Conservation (phyloP, 2,797 vertebrate genomes). For the Sebastolobus alascanus region DNA sequence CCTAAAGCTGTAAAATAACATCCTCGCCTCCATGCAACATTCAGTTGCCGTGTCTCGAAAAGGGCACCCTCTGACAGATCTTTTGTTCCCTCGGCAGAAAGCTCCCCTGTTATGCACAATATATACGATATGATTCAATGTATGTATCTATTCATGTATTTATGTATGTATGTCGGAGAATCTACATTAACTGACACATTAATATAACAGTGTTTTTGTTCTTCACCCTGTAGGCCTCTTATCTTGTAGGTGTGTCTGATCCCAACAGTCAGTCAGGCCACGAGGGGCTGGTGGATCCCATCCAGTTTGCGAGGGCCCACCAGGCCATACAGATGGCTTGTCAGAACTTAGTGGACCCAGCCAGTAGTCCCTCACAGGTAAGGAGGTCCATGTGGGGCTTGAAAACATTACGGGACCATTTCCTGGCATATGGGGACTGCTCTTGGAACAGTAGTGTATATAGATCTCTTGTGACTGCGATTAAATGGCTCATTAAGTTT, state of each 20-base stretch:
- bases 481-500: conserved; percentile 40
- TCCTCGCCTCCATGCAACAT: conserved; percentile 20
- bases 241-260: conserved; percentile 97
- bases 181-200: not conserved
- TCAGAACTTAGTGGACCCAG: conserved; percentile 96
- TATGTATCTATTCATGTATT: conserved; percentile 5
- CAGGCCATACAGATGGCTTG: conserved; percentile 99
- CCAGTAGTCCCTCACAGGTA: conserved; percentile 98
- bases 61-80: conserved; percentile 22
- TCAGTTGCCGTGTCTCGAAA: conserved; percentile 37
- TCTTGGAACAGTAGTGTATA: not conserved
- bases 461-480: conserved; percentile 36
- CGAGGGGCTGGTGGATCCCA: conserved; percentile 97
- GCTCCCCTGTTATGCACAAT: not conserved
- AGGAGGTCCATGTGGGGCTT: conserved; percentile 30
- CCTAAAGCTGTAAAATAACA: conserved; percentile 30
- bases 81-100: conserved; percentile 21
- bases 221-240: conserved; percentile 88
- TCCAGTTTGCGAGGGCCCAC: conserved; percentile 97
- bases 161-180: not conserved
- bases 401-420: not conserved
- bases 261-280: conserved; percentile 98
- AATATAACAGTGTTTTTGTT: conserved; percentile 16
- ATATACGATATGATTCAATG: conserved; percentile 4
- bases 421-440: conserved; percentile 1